These are phyloP conservation scores for Takifugu flavidus DNA, from an alignment of 2,113 vertebrate genomes.

Conservation along the genomic window DNA sequence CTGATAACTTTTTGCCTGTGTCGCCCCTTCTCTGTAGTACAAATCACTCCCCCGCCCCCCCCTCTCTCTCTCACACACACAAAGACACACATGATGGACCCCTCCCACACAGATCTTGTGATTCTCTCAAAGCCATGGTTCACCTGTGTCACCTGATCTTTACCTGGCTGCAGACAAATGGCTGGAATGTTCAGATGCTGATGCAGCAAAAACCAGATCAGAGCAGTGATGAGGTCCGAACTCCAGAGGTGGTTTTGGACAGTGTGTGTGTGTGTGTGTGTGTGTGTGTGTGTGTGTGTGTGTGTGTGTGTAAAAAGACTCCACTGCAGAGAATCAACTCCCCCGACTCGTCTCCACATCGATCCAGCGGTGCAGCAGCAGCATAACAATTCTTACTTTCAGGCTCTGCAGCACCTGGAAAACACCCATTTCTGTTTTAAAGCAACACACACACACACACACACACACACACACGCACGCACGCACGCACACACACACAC, in stretches of 20 bases:
- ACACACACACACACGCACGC: no score
- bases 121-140: no score
- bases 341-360: constrained; percentile 33
- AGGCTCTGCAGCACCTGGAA: constrained; percentile 55
- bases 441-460: no score
- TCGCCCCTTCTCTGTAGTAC: constrained; percentile 7
- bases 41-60: background rate
- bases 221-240: background rate
- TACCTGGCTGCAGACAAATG: no score
- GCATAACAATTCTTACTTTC: constrained; percentile 39
- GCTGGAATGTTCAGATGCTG: no score
- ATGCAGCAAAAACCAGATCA: no score
- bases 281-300: constrained; percentile 1
- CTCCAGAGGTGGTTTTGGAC: constrained; percentile 28
- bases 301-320: constrained; percentile 19
- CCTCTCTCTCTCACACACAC: background rate
- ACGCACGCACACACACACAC: no score
- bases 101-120: background rate
- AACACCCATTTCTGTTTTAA: constrained; percentile 28
- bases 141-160: no score
- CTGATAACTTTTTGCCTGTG: background rate
- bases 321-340: constrained; percentile 52
- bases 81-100: background rate
- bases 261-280: constrained; percentile 5
- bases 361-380: constrained; percentile 53